These are phyloP conservation scores for Gephyroberyx darwinii DNA, from an alignment of 2,797 vertebrate genomes.

Conservation along the genomic window DNA sequence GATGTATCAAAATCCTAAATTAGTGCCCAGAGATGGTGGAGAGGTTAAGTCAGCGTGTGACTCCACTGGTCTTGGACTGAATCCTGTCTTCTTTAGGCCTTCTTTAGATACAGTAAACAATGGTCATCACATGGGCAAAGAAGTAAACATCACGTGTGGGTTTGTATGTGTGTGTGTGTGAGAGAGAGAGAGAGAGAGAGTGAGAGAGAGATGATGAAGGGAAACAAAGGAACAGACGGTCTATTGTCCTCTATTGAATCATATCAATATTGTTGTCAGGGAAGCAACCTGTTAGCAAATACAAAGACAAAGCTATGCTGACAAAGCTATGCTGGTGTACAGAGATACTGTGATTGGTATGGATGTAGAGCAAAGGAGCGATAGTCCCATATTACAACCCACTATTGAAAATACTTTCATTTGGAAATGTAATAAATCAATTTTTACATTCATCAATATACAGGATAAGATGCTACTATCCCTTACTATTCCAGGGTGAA, in stretches of 20 bases:
- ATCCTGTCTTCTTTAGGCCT: not conserved
- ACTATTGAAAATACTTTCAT: too few relatives aligned
- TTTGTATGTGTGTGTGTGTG: not conserved
- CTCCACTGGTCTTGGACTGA: too few relatives aligned
- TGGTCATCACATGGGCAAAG: not conserved
- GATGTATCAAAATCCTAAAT: not conserved
- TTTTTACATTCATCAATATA: not conserved
- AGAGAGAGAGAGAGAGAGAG: not conserved
- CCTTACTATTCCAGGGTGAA: too few relatives aligned
- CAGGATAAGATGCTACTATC: too few relatives aligned
- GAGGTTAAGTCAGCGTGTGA: too few relatives aligned
- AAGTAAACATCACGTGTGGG: not conserved
- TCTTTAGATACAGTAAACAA: slow-evolving; percentile 43
- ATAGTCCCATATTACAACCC: too few relatives aligned
- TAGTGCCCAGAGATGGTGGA: not conserved
- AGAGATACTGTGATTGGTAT: not conserved
- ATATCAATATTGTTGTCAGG: not conserved
- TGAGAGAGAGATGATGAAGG: not conserved
- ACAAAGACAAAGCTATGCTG: too few relatives aligned
- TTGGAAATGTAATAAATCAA: not conserved
- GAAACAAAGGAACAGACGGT: not conserved
- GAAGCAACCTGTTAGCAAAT: not conserved
- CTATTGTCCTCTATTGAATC: not conserved
- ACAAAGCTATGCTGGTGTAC: not conserved
- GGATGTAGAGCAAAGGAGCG: not conserved